Evolutionary conservation across 2,113 vertebrate species (phyloP).

Genomic region (Mus musculus): GRCm39 chr13:36091001-36091500

Average conservation of each 20-base stretch:
- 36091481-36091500: not conserved
- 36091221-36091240: not conserved
- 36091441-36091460: not conserved
- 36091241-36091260: not conserved
- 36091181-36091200: too few relatives aligned
- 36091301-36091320: not conserved
- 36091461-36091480: not conserved
- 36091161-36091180: too few relatives aligned
- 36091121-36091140: too few relatives aligned
- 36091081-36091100: too few relatives aligned
- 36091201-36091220: not conserved
- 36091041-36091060: too few relatives aligned
- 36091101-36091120: too few relatives aligned
- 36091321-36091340: not conserved
- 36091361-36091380: not conserved
- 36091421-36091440: not conserved
- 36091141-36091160: too few relatives aligned
- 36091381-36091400: not conserved
- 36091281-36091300: too few relatives aligned
- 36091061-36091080: too few relatives aligned
- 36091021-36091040: not conserved
- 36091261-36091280: too few relatives aligned
- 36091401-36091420: not conserved
- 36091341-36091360: not conserved
- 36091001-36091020: not conserved